A percentile compares a stretch with the other conserved stretches of the same genome.
Evolutionary conservation across 2,888 invertebrate species (phyloP).

Genomic region (Microplitis manilae): DNA sequence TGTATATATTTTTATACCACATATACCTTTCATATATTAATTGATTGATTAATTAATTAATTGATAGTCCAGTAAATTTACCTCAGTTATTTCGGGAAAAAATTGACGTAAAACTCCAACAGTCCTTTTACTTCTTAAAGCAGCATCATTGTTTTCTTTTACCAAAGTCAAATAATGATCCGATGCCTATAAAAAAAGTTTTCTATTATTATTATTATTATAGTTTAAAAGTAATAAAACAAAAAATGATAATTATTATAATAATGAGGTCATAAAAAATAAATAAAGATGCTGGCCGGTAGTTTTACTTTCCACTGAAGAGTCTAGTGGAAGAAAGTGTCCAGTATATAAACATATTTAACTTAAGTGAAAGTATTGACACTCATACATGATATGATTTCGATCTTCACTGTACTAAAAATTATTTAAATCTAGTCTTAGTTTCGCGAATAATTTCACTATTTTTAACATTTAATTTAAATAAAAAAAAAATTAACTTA

Average conservation of each 20-base stretch:
- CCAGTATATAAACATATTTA: constrained; percentile 54
- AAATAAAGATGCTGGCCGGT: constrained; percentile 3
- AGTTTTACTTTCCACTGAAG: constrained; percentile 63
- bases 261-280: constrained; percentile 15
- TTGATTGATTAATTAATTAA: background rate
- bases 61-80: constrained; percentile 66
- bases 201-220: background rate
- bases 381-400: background rate
- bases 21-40: no score
- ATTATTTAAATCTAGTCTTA: background rate
- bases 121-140: constrained; percentile 83
- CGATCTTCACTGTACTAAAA: background rate
- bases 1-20: no score
- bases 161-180: constrained; percentile 78
- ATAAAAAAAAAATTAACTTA: background rate
- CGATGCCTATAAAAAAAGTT: constrained; percentile 74
- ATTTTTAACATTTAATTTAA: no score
- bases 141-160: constrained; percentile 77
- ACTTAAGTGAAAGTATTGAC: constrained; percentile 36
- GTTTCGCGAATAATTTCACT: background rate
- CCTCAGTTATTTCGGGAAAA: constrained; percentile 84
- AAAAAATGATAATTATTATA: constrained; percentile 40
- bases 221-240: background rate
- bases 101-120: constrained; percentile 82
- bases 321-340: constrained; percentile 69